phyloP scores from a whole-genome alignment of 2,113 vertebrate genomes.

The Neotoma lepida region DNA sequence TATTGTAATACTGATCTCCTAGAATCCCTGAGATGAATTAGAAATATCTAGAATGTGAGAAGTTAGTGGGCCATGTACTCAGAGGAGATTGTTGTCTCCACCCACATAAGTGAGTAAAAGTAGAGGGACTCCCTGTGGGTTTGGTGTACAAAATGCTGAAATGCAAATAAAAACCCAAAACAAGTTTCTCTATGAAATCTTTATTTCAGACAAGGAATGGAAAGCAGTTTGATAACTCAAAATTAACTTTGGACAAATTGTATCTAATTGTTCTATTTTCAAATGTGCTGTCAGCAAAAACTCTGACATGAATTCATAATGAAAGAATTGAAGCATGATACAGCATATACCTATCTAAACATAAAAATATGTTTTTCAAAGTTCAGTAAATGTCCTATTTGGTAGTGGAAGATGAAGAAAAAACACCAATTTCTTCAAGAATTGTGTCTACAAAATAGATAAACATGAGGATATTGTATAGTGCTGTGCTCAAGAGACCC shows the following conservation, averaged over 20 bases:
- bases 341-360: not conserved
- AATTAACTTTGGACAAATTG: conserved; percentile 58
- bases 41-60: not conserved
- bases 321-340: not conserved
- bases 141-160: conserved; percentile 43
- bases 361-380: not conserved
- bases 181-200: not conserved
- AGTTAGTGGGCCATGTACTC: not conserved
- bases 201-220: conserved; percentile 30
- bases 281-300: conserved; percentile 18
- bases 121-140: not conserved
- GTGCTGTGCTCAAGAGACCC: not conserved
- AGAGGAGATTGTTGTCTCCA: conserved; percentile 48
- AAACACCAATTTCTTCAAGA: not conserved
- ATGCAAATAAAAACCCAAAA: conserved; percentile 12
- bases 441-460: conserved; percentile 3
- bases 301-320: not conserved
- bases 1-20: not conserved
- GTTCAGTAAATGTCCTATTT: not conserved
- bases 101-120: conserved; percentile 29
- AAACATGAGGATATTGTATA: not conserved
- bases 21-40: not conserved
- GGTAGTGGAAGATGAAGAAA: not conserved
- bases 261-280: conserved; percentile 48
- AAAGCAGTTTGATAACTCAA: not conserved